Evolutionary conservation across 2,797 vertebrate species (phyloP).

Genomic region (Valencia hispanica): DNA sequence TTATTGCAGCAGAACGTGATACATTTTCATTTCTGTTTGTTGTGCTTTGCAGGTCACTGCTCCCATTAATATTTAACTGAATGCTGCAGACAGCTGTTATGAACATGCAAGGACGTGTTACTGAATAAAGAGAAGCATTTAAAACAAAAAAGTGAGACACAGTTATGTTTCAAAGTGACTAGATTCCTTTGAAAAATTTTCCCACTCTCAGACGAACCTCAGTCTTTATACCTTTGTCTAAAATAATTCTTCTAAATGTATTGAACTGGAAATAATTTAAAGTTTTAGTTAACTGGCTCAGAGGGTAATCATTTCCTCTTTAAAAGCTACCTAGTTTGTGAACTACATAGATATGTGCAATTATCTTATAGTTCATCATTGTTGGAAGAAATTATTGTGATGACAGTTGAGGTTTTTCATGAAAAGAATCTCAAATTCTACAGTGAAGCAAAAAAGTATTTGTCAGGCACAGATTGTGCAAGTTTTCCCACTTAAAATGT

Average conservation of each 20-base stretch:
- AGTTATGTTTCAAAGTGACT: not conserved
- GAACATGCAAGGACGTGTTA: not conserved
- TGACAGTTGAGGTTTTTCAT: not conserved
- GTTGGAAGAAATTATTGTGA: not conserved
- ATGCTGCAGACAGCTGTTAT: conserved; percentile 8
- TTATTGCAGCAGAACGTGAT: not conserved
- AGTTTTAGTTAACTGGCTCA: not conserved
- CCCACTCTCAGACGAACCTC: not conserved
- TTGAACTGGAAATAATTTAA: not conserved
- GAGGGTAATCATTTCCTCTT: not conserved
- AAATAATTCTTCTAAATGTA: not conserved
- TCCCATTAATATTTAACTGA: conserved; percentile 16
- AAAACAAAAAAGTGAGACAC: not conserved
- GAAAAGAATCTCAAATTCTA: not conserved
- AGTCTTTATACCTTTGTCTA: not conserved
- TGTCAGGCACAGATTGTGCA: too few relatives aligned
- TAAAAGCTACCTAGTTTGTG: not conserved
- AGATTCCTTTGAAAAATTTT: not conserved
- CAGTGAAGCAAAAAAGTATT: too few relatives aligned
- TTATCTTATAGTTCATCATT: not conserved
- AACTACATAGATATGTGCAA: not conserved
- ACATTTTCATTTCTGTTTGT: not conserved
- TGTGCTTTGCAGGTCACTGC: not conserved
- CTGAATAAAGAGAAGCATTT: not conserved
- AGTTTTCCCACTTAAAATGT: too few relatives aligned